Base-by-base conservation (phyloP, 2,113 vertebrate species). In the Oryzias woworae region DNA sequence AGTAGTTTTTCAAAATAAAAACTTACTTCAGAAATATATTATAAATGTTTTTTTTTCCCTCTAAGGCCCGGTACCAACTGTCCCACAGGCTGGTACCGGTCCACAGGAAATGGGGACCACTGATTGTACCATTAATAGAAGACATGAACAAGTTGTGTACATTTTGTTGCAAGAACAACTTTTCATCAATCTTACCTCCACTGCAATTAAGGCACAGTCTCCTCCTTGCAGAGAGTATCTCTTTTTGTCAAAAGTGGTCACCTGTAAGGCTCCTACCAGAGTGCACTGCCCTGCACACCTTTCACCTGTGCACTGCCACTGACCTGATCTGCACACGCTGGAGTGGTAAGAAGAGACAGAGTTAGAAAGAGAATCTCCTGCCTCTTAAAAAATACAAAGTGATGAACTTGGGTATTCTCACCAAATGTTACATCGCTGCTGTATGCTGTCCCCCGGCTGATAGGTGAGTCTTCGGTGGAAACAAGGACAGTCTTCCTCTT, bases 381-480 rank as follows among this genome's bases (percentile, higher is more conserved):
- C 8, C 31, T 36, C 31, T 7, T 2, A 7, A 10, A 36, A 36
- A 13, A 12, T 28, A 23, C 3, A 3, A 26, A 12, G 20, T 1
- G 14, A 22, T 0, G 18, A 7, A 23, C 16, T 52, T 1, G 23
- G 12, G 13, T 7, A 13, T 1, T 13, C 85, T 73, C 83, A 97
- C 95, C 96, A 96, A 0, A 16, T 92, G 87, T 96, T 96, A 84
- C 96, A 96, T 53, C 61, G 85, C 88, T 95, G 95, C 54, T 66
- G 85, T 65, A 95, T 91, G 1, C 56, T 82, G 68, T 93, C 91
- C 0, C 94, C 94, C 0, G 94, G 82, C 22, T 63, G 69, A 7
- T 93, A 95, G 59, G 73, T 86, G 58, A 50, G 94, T 51, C 87
- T 86, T 1, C 90, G 92, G 70, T 95, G 91, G 78, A 91, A 93